These are phyloP conservation scores for Acleris emargana DNA, from an alignment of 2,888 invertebrate genomes.

Conservation along the genomic window DNA sequence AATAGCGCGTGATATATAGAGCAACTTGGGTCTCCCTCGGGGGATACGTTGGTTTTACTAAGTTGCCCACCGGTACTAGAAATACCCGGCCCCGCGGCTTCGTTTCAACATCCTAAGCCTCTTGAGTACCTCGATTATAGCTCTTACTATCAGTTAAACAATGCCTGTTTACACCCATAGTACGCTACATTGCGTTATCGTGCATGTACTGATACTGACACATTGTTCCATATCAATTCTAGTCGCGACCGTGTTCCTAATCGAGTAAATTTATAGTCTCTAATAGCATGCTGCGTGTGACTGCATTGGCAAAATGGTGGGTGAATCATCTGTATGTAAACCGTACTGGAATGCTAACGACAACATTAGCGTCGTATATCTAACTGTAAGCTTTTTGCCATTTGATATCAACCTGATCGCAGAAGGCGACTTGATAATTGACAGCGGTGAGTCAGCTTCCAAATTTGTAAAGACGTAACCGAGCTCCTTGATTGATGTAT, in stretches of 20 bases:
- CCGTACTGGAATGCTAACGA: constrained; percentile 30
- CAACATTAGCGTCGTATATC: constrained; percentile 28
- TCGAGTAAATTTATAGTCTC: constrained; percentile 16
- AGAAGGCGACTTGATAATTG: constrained; percentile 24
- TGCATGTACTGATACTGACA: constrained; percentile 12
- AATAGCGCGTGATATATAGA: constrained; percentile 10
- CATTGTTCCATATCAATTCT: constrained; percentile 14
- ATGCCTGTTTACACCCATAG: constrained; percentile 8
- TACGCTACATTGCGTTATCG: constrained; percentile 22
- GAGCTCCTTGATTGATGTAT: constrained; percentile 14
- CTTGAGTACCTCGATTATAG: constrained; percentile 4
- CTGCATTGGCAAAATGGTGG: constrained; percentile 26
- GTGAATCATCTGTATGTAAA: constrained; percentile 12
- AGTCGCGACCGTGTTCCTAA: constrained; percentile 17
- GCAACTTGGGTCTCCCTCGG: constrained; percentile 10
- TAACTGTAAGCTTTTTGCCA: constrained; percentile 19
- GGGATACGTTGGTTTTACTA: background rate
- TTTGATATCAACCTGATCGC: constrained; percentile 27
- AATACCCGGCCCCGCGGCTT: background rate
- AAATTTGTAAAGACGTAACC: constrained; percentile 13
- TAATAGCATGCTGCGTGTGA: constrained; percentile 12
- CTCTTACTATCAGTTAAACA: background rate
- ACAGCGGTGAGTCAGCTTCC: constrained; percentile 25
- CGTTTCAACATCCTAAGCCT: constrained; percentile 13
- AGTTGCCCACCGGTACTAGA: constrained; percentile 3